These are phyloP conservation scores for Ictidomys tridecemlineatus DNA, from an alignment of 2,113 vertebrate species.

Conservation along the genomic window DNA sequence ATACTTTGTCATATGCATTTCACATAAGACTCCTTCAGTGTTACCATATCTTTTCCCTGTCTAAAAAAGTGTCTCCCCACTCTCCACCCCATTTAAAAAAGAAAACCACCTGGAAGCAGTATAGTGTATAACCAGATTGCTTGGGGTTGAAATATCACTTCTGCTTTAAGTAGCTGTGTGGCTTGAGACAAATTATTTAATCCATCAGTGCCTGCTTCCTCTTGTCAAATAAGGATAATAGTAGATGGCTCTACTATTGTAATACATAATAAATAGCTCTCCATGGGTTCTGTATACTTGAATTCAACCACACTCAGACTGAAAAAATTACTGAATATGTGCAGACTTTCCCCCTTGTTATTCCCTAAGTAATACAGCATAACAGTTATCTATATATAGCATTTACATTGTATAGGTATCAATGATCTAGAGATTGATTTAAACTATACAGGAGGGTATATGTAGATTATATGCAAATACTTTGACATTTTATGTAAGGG, in stretches of 20 bases:
- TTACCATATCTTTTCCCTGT: neutral
- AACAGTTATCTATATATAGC: neutral
- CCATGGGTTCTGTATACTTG: neutral
- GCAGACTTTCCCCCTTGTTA: neutral
- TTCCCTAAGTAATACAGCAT: neutral
- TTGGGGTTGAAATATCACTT: neutral
- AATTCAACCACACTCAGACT: neutral
- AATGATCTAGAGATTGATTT: neutral
- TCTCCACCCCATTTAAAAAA: neutral
- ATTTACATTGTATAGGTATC: neutral
- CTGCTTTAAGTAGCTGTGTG: neutral
- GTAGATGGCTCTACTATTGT: neutral
- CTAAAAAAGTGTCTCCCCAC: neutral
- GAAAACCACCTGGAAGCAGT: neutral
- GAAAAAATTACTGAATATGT: neutral
- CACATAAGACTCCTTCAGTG: neutral
- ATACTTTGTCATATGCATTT: constrained; percentile 24
- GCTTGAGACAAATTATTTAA: neutral
- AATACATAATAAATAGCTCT: neutral
- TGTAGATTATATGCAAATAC: neutral
- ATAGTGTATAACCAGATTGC: neutral
- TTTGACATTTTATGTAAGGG: too few species aligned
- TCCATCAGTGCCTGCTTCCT: neutral
- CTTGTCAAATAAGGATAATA: constrained; percentile 10
- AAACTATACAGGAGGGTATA: neutral